Percentiles rank a stretch among this genome's conserved stretches.
Evolutionary conservation across 2,797 vertebrate genomes (phyloP).

Genomic region (Heteromormyrus szaboi): DNA sequence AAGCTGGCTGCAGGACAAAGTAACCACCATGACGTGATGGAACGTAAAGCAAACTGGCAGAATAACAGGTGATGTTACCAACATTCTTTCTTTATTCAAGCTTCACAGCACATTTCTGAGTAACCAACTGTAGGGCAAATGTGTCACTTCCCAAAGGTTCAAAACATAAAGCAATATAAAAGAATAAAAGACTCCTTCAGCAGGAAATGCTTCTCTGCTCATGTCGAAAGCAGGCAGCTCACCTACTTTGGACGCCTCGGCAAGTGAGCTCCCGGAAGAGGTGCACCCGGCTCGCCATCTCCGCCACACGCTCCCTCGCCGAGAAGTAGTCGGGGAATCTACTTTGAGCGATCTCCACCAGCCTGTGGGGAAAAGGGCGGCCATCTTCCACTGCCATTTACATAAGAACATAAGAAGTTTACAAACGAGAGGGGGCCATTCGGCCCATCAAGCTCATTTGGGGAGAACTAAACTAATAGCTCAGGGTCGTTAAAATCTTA

Average conservation of each 20-base stretch:
- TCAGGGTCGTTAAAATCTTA: too few relatives aligned
- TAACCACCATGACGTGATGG: neutral
- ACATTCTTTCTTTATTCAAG: neutral
- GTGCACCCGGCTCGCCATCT: constrained; percentile 62
- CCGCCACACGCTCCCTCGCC: constrained; percentile 59
- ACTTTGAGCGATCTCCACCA: constrained; percentile 68
- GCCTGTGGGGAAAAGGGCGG: constrained; percentile 39
- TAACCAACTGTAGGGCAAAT: neutral
- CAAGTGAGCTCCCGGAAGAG: constrained; percentile 72
- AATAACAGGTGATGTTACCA: neutral
- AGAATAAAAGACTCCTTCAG: neutral
- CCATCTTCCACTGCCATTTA: neutral
- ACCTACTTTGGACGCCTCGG: constrained; percentile 66
- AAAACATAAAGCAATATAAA: neutral
- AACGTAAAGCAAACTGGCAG: neutral
- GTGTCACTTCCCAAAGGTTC: neutral
- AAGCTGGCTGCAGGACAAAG: neutral
- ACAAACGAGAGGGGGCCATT: neutral
- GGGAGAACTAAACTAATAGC: too few relatives aligned
- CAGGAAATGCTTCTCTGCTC: neutral
- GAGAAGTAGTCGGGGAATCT: constrained; percentile 65
- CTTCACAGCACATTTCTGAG: neutral
- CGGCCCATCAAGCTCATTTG: neutral
- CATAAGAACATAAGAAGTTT: neutral
- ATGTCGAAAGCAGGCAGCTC: neutral